Evolutionary conservation across 2,888 invertebrate genomes (phyloP).

Genomic region (Sinhomidia bicolor): DNA sequence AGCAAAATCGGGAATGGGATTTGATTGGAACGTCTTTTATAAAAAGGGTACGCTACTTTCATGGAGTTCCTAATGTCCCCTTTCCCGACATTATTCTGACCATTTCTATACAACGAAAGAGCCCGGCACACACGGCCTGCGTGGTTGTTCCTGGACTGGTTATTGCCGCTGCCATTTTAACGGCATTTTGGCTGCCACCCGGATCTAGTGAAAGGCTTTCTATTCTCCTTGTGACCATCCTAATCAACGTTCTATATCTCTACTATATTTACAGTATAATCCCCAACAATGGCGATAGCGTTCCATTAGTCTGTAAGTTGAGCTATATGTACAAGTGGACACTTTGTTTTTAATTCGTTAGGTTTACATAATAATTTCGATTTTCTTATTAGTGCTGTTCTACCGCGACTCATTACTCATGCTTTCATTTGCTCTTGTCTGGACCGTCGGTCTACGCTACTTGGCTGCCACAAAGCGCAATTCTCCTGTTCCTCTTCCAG

Average conservation of each 20-base stretch:
- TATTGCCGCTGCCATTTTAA: constrained; percentile 78
- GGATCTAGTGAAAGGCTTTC: constrained; percentile 77
- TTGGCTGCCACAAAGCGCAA: constrained; percentile 79
- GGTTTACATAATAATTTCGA: neutral
- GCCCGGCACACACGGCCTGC: constrained; percentile 77
- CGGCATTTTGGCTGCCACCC: constrained; percentile 80
- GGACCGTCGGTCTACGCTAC: constrained; percentile 79
- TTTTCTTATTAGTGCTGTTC: constrained; percentile 74
- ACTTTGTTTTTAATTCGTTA: neutral
- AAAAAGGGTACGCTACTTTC: constrained; percentile 60
- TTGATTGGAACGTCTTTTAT: constrained; percentile 62
- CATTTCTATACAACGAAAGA: constrained; percentile 58
- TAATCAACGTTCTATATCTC: constrained; percentile 79
- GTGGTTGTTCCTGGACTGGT: constrained; percentile 79
- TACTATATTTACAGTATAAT: constrained; percentile 77
- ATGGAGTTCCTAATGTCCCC: constrained; percentile 69
- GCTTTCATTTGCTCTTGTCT: constrained; percentile 78
- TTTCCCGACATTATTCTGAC: constrained; percentile 73
- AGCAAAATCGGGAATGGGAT: constrained; percentile 78
- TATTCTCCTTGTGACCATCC: constrained; percentile 74
- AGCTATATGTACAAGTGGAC: neutral
- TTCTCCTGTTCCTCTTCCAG: constrained; percentile 80
- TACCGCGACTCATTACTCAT: constrained; percentile 79
- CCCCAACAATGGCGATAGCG: constrained; percentile 79
- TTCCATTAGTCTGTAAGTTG: constrained; percentile 78